These are phyloP conservation scores for Nycticebus coucang DNA, from an alignment of 2,113 vertebrate genomes.

Conservation along the genomic window DNA sequence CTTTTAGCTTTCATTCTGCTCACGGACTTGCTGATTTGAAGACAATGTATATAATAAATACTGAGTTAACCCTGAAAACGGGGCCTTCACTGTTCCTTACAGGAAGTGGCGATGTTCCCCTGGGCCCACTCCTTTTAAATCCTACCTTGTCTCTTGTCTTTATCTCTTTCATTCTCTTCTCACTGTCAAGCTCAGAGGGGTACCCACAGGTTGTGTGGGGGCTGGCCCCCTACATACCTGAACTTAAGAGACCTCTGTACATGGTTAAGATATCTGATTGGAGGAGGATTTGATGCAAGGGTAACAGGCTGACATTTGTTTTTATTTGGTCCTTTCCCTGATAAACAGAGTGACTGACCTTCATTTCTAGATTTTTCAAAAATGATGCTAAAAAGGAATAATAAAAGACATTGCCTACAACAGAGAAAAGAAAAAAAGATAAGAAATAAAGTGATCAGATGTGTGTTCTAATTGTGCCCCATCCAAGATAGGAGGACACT, in stretches of 20 bases:
- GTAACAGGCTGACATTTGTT: conserved; percentile 69
- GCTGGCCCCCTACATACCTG: too few species aligned
- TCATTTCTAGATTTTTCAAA: conserved; percentile 83
- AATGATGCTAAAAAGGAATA: conserved; percentile 82
- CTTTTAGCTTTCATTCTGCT: too few species aligned
- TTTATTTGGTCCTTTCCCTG: conserved; percentile 86
- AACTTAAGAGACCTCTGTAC: neutral
- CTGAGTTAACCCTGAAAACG: too few species aligned
- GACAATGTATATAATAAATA: too few species aligned
- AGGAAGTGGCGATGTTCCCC: too few species aligned
- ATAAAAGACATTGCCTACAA: conserved; percentile 84
- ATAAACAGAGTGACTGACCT: conserved; percentile 84
- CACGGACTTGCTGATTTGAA: too few species aligned
- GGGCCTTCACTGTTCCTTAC: too few species aligned
- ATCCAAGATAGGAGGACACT: neutral
- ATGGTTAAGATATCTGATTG: neutral
- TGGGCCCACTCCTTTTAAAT: too few species aligned
- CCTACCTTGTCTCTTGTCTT: too few species aligned
- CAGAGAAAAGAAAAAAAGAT: conserved; percentile 57
- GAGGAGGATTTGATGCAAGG: neutral
- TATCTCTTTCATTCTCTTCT: too few species aligned
- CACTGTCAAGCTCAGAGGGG: too few species aligned
- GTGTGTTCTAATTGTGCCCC: neutral
- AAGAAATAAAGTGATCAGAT: neutral
- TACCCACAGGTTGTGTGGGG: too few species aligned